Evolutionary conservation across 2,797 vertebrate genomes (phyloP), one percentile per base, ranked within the genome.

Genomic region (Rhincodon typus): DNA sequence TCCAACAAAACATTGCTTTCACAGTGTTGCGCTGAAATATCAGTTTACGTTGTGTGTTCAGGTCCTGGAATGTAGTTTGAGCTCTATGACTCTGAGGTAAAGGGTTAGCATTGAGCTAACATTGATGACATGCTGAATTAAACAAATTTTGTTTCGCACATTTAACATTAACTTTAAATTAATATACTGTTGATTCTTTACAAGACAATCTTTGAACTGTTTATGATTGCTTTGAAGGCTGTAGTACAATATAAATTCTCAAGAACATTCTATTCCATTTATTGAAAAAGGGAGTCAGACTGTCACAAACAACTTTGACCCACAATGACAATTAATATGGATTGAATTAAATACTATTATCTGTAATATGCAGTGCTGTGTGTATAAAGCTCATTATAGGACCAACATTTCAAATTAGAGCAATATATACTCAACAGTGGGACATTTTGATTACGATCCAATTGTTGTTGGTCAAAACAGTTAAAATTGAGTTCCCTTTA

Each of bases 221-320:
- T 77, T n/a, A n/a, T 15, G 74, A 77, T 77, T 77, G 21, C 23
- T 23, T 46, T 84, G 42, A 46, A 84, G 82, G 82, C 82, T 84
- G 23, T 46, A 84, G 19, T 84, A 46, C 21, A 67, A 38, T n/a
- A 6, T 17, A 91, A n/a, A 91, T 67, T 91, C 19, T 91, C 17
- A 79, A 67, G 57, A 66, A 66, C 17, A 38, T 91, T 67, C 6
- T 3, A n/a, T 91, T n/a, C 88, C 19, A 66, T 91, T 66, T 91
- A 7, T 91, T 38, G 57, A n/a, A 91, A 91, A 91, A 91, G 88
- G 66, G 62, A 91, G 23, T 91, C 30, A 66, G 88, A 67, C 67
- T 34, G 57, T 91, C 62, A n/a, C 57, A 67, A 84, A 84, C 17
- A 67, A 34, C 34, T 67, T 84, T 84, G 17, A 91, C 23, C 34